Evolutionary conservation across 2,888 invertebrate genomes (phyloP).

Genomic region (Sialis fuliginosa): DNA sequence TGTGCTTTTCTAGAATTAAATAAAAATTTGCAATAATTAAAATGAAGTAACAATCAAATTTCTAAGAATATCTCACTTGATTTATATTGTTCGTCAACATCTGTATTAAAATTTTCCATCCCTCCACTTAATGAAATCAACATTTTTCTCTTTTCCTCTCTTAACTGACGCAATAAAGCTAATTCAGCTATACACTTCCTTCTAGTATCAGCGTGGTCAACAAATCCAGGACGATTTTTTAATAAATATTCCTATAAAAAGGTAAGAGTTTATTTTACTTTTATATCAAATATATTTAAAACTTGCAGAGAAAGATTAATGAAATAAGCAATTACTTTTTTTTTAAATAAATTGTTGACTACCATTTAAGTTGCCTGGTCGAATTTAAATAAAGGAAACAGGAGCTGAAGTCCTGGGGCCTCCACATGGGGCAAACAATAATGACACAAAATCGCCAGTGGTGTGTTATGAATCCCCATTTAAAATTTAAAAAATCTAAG

Average conservation of each 20-base stretch:
- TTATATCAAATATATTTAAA: too few species aligned
- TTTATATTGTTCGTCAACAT: not conserved
- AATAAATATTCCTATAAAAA: slow-evolving; percentile 50
- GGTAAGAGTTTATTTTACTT: not conserved
- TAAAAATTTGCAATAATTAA: not conserved
- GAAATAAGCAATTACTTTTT: not conserved
- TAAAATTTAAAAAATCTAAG: too few species aligned
- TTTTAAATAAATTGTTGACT: too few species aligned
- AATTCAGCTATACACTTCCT: slow-evolving; percentile 29
- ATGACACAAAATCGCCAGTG: too few species aligned
- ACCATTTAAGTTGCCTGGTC: too few species aligned
- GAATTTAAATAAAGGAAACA: too few species aligned
- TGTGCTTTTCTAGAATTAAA: slow-evolving; percentile 22
- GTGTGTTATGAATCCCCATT: too few species aligned
- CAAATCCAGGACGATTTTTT: slow-evolving; percentile 51
- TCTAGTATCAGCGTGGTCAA: slow-evolving; percentile 35
- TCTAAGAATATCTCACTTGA: too few species aligned
- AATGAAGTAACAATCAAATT: too few species aligned
- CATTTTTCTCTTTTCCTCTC: slow-evolving; percentile 26
- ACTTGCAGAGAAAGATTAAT: not conserved
- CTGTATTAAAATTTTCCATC: slow-evolving; percentile 12
- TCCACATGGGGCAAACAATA: too few species aligned
- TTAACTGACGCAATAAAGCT: slow-evolving; percentile 25
- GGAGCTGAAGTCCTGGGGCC: too few species aligned
- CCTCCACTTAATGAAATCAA: slow-evolving; percentile 23